These are phyloP conservation scores for Platyscapa corneri DNA, from an alignment of 1,140 invertebrate genomes.

Conservation along the genomic window DNA sequence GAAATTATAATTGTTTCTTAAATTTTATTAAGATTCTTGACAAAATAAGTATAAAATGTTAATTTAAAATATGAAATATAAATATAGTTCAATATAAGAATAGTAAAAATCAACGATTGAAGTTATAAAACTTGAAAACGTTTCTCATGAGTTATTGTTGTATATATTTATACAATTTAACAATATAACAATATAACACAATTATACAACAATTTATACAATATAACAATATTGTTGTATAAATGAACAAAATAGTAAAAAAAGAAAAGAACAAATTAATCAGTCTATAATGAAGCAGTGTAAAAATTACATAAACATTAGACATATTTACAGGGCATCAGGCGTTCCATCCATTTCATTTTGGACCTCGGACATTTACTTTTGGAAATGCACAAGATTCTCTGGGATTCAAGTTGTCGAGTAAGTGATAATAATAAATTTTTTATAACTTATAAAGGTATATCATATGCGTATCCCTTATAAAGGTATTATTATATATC, in stretches of 20 bases:
- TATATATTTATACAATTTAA: too few species aligned
- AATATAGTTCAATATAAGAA: too few species aligned
- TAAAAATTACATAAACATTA: conserved; percentile 33
- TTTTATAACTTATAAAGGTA: too few species aligned
- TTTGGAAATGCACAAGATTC: conserved; percentile 86
- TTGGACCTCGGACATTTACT: conserved; percentile 85
- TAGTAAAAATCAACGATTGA: too few species aligned
- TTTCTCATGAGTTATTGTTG: too few species aligned
- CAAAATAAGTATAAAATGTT: background rate
- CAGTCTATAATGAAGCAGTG: background rate
- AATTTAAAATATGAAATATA: too few species aligned
- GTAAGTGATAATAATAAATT: conserved; percentile 77
- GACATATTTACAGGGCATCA: conserved; percentile 79
- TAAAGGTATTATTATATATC: too few species aligned
- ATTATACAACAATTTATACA: too few species aligned
- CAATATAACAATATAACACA: too few species aligned
- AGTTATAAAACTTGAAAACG: too few species aligned
- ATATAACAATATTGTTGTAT: too few species aligned
- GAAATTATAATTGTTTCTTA: background rate
- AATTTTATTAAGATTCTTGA: background rate
- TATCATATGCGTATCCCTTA: too few species aligned
- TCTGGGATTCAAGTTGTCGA: conserved; percentile 88
- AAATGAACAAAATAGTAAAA: conserved; percentile 4
- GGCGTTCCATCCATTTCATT: conserved; percentile 90
- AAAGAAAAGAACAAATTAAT: background rate